phyloP scores from a whole-genome alignment of 2,113 vertebrate species.

The Psittacara wagleri region DNA sequence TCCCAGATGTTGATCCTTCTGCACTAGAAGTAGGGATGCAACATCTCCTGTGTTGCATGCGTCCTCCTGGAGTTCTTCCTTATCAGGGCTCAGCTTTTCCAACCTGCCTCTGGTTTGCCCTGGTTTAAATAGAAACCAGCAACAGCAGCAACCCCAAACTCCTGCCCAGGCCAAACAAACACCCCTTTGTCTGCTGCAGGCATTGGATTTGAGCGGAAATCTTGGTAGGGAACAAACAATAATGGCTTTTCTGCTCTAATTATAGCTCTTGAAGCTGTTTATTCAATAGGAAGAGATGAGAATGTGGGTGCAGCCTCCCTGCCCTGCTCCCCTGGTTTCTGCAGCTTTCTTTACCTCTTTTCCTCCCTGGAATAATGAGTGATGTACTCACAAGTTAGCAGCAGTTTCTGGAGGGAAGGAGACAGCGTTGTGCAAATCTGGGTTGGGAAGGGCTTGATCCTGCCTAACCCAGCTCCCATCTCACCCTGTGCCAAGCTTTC shows the following conservation, averaged over 20 bases:
- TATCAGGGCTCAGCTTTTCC: not conserved
- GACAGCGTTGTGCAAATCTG: not conserved
- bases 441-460: not conserved
- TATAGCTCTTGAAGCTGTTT: slow-evolving; percentile 34
- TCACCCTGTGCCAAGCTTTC: not conserved
- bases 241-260: slow-evolving; percentile 42
- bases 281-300: not conserved
- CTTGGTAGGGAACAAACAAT: slow-evolving; percentile 9
- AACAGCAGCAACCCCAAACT: not conserved
- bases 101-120: not conserved
- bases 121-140: not conserved
- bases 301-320: not conserved
- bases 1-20: not conserved
- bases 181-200: slow-evolving; percentile 1
- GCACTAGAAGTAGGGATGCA: not conserved
- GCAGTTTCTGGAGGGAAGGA: not conserved
- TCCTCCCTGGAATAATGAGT: not conserved
- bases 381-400: not conserved
- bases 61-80: not conserved
- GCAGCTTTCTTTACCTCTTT: not conserved
- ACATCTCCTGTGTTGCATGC: fast-evolving
- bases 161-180: not conserved
- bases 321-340: not conserved
- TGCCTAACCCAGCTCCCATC: not conserved
- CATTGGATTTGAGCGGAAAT: not conserved